phyloP scores from a whole-genome alignment of 2,888 invertebrate species.

The Lapara coniferarum region DNA sequence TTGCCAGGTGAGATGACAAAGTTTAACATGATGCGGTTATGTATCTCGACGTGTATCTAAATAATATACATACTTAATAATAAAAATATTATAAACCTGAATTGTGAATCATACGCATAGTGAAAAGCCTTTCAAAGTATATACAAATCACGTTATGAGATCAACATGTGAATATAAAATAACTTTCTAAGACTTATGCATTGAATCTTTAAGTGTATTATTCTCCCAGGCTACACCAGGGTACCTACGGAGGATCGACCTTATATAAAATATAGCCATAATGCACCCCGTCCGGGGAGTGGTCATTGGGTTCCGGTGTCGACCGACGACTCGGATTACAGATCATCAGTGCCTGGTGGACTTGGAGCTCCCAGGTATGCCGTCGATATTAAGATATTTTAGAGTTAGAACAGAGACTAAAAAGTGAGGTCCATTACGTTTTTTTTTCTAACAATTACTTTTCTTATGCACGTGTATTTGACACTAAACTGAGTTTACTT shows the following conservation, averaged over 20 bases:
- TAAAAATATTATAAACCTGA: no score
- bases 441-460: background rate
- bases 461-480: background rate
- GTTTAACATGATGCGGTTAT: background rate
- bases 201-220: background rate
- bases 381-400: no score
- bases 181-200: background rate
- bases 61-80: no score
- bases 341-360: slow-evolving; percentile 77
- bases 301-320: slow-evolving; percentile 69
- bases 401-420: no score
- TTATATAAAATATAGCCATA: slow-evolving; percentile 66
- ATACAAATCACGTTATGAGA: background rate
- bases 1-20: slow-evolving; percentile 62
- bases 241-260: slow-evolving; percentile 70
- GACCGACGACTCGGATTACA: slow-evolving; percentile 48
- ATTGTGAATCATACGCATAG: no score
- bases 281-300: slow-evolving; percentile 61
- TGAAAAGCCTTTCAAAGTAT: background rate
- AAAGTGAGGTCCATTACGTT: background rate
- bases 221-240: slow-evolving; percentile 62
- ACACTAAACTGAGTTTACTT: slow-evolving; percentile 42
- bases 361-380: slow-evolving; percentile 70
- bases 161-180: background rate
- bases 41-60: no score